These are phyloP conservation scores for Drosophila sproati DNA, from an alignment of 1,140 invertebrate genomes.

Conservation along the genomic window DNA sequence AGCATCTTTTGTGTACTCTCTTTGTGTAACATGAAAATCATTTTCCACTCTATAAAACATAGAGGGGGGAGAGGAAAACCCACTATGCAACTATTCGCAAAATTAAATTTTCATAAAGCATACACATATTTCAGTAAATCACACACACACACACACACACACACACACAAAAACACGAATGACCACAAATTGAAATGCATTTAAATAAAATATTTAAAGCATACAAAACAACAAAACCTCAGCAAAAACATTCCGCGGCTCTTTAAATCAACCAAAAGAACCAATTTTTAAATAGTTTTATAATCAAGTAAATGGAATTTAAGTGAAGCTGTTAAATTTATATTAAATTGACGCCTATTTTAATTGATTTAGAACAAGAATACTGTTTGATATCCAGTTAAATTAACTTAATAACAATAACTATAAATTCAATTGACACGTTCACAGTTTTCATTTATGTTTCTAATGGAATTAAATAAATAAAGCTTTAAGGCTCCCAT, in stretches of 20 bases:
- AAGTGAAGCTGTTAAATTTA: background rate
- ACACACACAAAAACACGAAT: background rate
- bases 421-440: no score
- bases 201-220: slow-evolving; percentile 59
- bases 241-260: slow-evolving; percentile 19
- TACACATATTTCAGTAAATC: slow-evolving; percentile 67
- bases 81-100: slow-evolving; percentile 29
- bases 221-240: slow-evolving; percentile 17
- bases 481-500: background rate
- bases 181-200: slow-evolving; percentile 52
- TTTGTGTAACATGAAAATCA: slow-evolving; percentile 52
- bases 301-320: background rate
- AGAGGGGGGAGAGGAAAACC: background rate
- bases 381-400: no score
- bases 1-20: slow-evolving; percentile 48
- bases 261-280: slow-evolving; percentile 14
- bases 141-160: slow-evolving; percentile 43
- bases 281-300: slow-evolving; percentile 6
- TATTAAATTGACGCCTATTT: background rate
- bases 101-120: slow-evolving; percentile 68
- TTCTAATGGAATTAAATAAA: no score
- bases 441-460: no score
- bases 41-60: slow-evolving; percentile 41
- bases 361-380: background rate
- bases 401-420: no score